These are phyloP conservation scores for Dipodomys stephensi DNA, from an alignment of 2,113 vertebrate genomes.

Conservation along the genomic window DNA sequence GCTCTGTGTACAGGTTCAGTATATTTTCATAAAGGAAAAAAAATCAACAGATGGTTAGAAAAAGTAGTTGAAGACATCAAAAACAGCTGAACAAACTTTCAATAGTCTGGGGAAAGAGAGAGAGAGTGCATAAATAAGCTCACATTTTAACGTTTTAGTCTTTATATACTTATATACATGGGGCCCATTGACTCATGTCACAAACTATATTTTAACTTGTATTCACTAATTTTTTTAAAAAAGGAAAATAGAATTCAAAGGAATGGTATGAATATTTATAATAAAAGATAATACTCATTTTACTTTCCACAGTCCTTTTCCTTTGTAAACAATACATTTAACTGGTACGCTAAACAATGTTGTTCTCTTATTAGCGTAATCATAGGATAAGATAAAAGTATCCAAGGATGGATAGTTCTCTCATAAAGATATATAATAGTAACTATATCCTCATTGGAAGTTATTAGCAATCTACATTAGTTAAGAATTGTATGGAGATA, in stretches of 20 bases:
- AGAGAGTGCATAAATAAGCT: slow-evolving; percentile 67
- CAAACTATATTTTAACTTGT: not conserved
- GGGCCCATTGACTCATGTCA: slow-evolving; percentile 37
- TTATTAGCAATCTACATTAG: not conserved
- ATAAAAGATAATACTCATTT: not conserved
- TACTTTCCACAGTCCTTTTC: not conserved
- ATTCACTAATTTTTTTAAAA: slow-evolving; percentile 33
- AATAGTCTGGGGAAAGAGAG: slow-evolving; percentile 79
- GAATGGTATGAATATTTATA: not conserved
- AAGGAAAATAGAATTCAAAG: slow-evolving; percentile 28
- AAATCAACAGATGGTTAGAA: slow-evolving; percentile 87
- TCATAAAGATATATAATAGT: slow-evolving; percentile 6
- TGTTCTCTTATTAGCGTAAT: slow-evolving; percentile 18
- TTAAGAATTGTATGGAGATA: not conserved
- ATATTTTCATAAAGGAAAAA: slow-evolving; percentile 85
- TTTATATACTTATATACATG: slow-evolving; percentile 77
- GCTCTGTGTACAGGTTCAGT: slow-evolving; percentile 78
- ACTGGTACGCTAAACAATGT: not conserved
- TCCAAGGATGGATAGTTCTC: not conserved
- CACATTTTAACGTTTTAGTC: slow-evolving; percentile 76
- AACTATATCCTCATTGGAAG: not conserved
- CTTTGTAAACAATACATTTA: slow-evolving; percentile 36
- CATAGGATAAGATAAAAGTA: not conserved
- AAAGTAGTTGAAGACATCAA: slow-evolving; percentile 86
- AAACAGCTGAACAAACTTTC: slow-evolving; percentile 90